Evolutionary conservation across 2,113 vertebrate species (phyloP).

Genomic region (Fukomys damarensis): DNA sequence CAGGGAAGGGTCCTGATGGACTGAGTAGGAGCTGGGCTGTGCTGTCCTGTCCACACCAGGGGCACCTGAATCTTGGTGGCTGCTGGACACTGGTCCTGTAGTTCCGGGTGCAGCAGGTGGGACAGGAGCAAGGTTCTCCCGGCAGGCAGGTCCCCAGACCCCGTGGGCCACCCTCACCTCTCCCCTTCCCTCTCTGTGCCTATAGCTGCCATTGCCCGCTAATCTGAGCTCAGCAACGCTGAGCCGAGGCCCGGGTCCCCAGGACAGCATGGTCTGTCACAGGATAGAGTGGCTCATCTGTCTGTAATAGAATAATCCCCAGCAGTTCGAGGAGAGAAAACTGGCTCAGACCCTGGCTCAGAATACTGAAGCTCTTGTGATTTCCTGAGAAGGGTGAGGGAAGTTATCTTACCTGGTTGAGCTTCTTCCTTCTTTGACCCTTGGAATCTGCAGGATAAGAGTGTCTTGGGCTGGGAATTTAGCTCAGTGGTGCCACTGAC

Average conservation of each 20-base stretch:
- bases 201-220: background rate
- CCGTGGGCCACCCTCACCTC: background rate
- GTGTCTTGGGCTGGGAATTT: too few species aligned
- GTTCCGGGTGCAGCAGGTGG: background rate
- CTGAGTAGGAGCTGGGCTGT: background rate
- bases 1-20: too few species aligned
- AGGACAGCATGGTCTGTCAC: background rate
- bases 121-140: background rate
- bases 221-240: background rate
- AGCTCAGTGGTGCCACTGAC: too few species aligned
- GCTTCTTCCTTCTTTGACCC: background rate
- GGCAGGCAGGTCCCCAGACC: background rate
- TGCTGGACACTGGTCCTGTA: background rate
- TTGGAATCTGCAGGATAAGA: background rate
- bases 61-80: background rate
- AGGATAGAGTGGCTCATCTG: background rate
- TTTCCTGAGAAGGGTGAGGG: background rate
- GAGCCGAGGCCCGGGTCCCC: background rate
- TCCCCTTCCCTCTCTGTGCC: rapidly evolving
- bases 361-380: background rate
- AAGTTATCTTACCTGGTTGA: background rate
- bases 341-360: background rate
- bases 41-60: background rate
- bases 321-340: background rate
- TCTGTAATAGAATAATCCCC: background rate